These are phyloP conservation scores for Notothenia coriiceps DNA, from an alignment of 2,113 vertebrate species.

Conservation along the genomic window DNA sequence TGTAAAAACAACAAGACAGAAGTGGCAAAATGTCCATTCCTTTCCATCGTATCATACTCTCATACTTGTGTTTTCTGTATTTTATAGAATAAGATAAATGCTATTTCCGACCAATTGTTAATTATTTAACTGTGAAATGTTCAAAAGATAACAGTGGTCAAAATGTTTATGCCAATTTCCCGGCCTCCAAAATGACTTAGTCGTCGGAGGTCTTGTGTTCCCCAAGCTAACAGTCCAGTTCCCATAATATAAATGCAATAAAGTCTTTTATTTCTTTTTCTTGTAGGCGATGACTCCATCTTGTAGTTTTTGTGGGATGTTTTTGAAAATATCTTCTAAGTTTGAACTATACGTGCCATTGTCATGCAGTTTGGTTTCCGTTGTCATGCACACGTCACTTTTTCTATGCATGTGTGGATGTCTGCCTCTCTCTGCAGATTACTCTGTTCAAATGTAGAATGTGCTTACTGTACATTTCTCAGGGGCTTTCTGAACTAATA, in stretches of 20 bases:
- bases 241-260: too few relatives aligned
- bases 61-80: background rate
- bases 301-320: background rate
- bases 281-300: background rate
- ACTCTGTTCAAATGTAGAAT: background rate
- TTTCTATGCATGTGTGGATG: background rate
- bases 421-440: background rate
- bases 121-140: background rate
- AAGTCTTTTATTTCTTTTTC: background rate
- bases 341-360: background rate
- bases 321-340: background rate
- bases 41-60: background rate
- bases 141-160: background rate
- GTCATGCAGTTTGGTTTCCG: background rate
- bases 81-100: background rate
- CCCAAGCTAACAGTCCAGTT: background rate
- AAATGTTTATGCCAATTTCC: background rate
- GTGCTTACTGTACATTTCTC: conserved; percentile 1
- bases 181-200: background rate
- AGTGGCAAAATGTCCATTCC: background rate
- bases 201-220: background rate
- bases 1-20: conserved; percentile 19
- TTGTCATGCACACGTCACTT: conserved; percentile 3
- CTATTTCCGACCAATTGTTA: background rate
- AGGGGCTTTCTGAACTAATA: background rate